Evolutionary conservation across 1,140 invertebrate species (phyloP), one percentile per base, ranked within the genome.

Genomic region (Drosophila pachea): DNA sequence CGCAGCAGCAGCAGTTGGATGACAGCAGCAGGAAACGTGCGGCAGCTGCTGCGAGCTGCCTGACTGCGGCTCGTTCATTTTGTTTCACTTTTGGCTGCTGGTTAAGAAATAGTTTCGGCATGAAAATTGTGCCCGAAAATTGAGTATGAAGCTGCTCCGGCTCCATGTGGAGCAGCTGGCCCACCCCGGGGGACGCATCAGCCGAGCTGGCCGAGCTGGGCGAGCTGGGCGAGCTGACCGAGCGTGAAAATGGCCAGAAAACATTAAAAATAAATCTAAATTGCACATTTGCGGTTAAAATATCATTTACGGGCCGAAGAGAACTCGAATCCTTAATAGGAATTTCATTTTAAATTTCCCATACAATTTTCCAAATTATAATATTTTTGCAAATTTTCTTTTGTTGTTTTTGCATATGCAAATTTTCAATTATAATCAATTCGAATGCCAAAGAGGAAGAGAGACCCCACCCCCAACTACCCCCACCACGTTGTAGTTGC

Each of bases 231-330:
- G 29, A 71, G 65, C 52, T 65, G 71, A 56, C 72, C 78, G 72
- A 73, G 78, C 75, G 72, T 78, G 67, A 77, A 78, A 78, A 71
- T 77, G 72, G 65, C 72, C 63, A 65, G 72, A 68, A 64, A 68
- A 70, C 75, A 78, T 84, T 84, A 78, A 84, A 84, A 76, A 84
- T 84, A 84, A 78, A 84, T 83, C 72, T 68, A 84, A 83, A 83
- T 78, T 83, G 79, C 73, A 75, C 59, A 64, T 66, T 62, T 63
- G 49, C 56, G 50, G 33, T 40, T 54, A 36, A 70, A 70, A 61
- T 71, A 71, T 61, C 60, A 72, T 49, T 52, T 66, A 56, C 50
- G 68, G 29, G 40, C 43, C 53, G 33, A 58, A 61, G 61, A 83
- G 64, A 83, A 83, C 68, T 38, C 65, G 68, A 78, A 76, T 22